Conservation (phyloP, 2,113 vertebrate genomes). For the Geothlypis trichas region DNA sequence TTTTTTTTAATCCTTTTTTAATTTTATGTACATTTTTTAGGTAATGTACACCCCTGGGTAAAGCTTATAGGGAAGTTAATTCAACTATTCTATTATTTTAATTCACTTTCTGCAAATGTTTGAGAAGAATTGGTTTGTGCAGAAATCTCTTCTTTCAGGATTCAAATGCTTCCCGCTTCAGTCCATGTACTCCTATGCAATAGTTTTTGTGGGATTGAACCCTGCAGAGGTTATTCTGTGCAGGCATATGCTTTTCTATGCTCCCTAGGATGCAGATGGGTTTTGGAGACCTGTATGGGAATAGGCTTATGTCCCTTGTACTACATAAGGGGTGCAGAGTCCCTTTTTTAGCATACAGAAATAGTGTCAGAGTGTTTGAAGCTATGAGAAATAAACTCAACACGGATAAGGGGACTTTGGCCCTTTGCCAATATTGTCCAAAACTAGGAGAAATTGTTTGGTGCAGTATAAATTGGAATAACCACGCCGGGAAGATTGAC, state of each 20-base stretch:
- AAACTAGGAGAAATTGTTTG: background rate
- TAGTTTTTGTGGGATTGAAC: background rate
- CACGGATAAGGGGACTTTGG: background rate
- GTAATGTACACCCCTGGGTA: background rate
- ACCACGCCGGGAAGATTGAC: too few species aligned
- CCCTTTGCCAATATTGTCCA: background rate
- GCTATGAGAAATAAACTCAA: fast-evolving
- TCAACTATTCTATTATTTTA: background rate
- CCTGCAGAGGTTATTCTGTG: background rate
- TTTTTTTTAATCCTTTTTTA: background rate
- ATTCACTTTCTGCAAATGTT: background rate
- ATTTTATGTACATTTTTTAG: background rate
- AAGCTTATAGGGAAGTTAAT: background rate
- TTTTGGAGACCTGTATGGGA: background rate
- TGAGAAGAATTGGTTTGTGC: background rate
- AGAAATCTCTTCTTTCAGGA: background rate
- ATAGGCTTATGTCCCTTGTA: background rate
- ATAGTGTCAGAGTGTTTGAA: background rate
- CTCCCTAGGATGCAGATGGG: background rate
- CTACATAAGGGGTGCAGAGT: background rate
- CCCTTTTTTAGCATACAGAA: background rate
- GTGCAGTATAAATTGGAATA: background rate
- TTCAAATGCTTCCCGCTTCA: background rate
- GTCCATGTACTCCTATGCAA: background rate
- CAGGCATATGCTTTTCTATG: background rate